These are phyloP conservation scores for Fratercula arctica DNA, from an alignment of 2,797 vertebrate genomes.

Conservation along the genomic window DNA sequence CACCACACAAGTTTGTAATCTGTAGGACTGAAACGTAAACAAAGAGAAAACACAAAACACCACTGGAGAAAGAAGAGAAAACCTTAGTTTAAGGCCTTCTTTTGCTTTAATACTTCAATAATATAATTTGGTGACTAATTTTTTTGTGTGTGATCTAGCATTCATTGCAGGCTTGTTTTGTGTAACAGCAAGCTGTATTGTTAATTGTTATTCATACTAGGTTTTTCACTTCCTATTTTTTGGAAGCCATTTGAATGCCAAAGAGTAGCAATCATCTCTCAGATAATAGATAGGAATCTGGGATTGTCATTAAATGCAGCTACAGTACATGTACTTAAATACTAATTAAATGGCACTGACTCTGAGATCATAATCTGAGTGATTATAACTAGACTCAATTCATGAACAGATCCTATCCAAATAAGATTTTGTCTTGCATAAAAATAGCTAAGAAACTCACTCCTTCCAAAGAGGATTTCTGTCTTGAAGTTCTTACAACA, in stretches of 20 bases:
- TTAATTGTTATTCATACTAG: constrained; percentile 50
- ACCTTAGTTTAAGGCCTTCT: background rate
- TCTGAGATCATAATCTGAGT: background rate
- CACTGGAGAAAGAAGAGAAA: background rate
- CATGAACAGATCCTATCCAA: background rate
- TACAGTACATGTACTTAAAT: background rate
- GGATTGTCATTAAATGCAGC: background rate
- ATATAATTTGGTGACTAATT: background rate
- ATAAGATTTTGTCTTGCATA: background rate
- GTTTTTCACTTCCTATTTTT: constrained; percentile 11
- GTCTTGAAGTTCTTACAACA: constrained; percentile 32
- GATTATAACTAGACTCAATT: background rate
- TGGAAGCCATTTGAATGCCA: constrained; percentile 8
- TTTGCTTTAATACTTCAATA: background rate
- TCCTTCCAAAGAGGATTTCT: constrained; percentile 45
- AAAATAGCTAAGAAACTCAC: background rate
- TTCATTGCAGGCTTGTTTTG: background rate
- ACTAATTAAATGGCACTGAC: background rate
- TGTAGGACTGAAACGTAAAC: background rate
- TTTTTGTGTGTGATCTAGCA: background rate
- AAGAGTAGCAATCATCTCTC: constrained; percentile 5
- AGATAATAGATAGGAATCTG: background rate
- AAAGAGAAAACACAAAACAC: background rate
- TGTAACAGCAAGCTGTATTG: constrained; percentile 17
- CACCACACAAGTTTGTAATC: background rate